Conservation (phyloP, 2,888 invertebrate species). For the Scaptomyza flava region DNA sequence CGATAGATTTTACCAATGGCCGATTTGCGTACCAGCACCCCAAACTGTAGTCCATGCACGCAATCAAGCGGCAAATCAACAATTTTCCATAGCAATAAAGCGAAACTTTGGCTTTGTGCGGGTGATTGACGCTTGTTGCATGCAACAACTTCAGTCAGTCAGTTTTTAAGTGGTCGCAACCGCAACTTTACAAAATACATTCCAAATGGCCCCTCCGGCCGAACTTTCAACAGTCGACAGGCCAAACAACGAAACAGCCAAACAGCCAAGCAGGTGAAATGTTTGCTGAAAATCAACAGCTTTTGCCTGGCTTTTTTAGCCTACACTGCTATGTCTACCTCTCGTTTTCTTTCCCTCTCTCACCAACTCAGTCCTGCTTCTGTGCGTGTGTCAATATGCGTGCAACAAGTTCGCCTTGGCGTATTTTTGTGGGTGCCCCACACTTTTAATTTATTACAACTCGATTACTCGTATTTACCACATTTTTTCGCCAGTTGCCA, state of each 20-base stretch:
- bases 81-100: constrained; percentile 78
- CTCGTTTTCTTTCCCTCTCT: background rate
- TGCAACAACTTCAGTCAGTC: constrained; percentile 73
- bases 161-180: constrained; percentile 76
- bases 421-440: constrained; percentile 73
- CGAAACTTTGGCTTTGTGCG: constrained; percentile 77
- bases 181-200: constrained; percentile 61
- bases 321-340: constrained; percentile 7
- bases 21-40: constrained; percentile 14
- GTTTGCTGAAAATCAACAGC: constrained; percentile 75
- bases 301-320: constrained; percentile 66
- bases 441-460: constrained; percentile 78
- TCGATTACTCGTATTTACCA: constrained; percentile 80
- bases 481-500: constrained; percentile 65
- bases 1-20: constrained; percentile 47
- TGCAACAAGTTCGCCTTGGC: constrained; percentile 71
- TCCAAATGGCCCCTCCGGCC: constrained; percentile 65
- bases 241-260: constrained; percentile 16
- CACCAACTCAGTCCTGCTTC: constrained; percentile 15
- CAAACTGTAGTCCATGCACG: constrained; percentile 60
- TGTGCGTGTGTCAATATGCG: constrained; percentile 77
- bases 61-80: constrained; percentile 80
- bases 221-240: constrained; percentile 60
- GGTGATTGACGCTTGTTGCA: constrained; percentile 80
- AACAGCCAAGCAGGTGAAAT: constrained; percentile 71